A percentile compares a stretch with the other conserved stretches of the same genome.
phyloP scores from a whole-genome alignment of 1,140 invertebrate genomes.

The Chelonus insularis region DNA sequence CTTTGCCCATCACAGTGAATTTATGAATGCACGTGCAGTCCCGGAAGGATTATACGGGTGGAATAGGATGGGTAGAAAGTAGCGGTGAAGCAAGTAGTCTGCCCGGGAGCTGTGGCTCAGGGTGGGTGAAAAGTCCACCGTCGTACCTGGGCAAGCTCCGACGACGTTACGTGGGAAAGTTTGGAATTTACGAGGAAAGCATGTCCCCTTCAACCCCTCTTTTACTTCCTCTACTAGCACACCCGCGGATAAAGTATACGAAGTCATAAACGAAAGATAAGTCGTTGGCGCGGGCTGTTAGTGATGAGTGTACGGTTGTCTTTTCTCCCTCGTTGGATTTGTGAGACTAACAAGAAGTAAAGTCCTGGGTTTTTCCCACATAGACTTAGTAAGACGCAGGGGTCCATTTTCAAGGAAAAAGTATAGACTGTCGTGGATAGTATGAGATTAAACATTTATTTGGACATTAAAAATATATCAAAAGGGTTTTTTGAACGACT shows the following conservation, averaged over 20 bases:
- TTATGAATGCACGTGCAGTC: slow-evolving; percentile 40
- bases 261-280: slow-evolving; percentile 52
- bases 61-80: slow-evolving; percentile 25
- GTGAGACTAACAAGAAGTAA: not conserved
- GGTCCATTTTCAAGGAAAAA: not conserved
- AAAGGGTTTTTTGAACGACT: too few species aligned
- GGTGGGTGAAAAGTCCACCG: slow-evolving; percentile 34
- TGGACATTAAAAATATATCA: too few species aligned
- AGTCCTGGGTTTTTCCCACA: not conserved
- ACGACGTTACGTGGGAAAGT: slow-evolving; percentile 39
- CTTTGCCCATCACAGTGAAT: slow-evolving; percentile 23
- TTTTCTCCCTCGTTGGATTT: slow-evolving; percentile 2
- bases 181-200: slow-evolving; percentile 50
- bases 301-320: not conserved
- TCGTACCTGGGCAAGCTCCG: slow-evolving; percentile 21
- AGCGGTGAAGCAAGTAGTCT: not conserved
- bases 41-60: slow-evolving; percentile 37
- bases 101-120: not conserved
- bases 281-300: slow-evolving; percentile 20
- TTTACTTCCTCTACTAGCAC: not conserved
- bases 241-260: slow-evolving; percentile 40
- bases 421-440: too few species aligned
- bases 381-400: not conserved
- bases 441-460: too few species aligned
- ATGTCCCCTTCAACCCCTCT: slow-evolving; percentile 33